Evolutionary conservation across 1,140 invertebrate species (phyloP).

Genomic region (Aradophagus sp.): DNA sequence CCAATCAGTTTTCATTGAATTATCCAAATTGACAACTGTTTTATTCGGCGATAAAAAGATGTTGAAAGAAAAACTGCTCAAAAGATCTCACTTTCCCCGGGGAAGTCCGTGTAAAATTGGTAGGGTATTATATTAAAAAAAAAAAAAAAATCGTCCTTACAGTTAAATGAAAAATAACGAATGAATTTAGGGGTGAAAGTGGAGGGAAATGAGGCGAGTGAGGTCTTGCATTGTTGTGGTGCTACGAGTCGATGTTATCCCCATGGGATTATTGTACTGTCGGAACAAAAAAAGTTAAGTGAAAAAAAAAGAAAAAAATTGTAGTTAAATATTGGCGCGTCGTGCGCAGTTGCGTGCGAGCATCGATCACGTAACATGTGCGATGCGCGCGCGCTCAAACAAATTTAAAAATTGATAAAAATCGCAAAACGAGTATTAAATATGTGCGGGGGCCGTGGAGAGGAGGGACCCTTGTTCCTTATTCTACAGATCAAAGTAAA

Average conservation of each 20-base stretch:
- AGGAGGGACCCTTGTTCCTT: conserved; percentile 72
- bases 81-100: conserved; percentile 52
- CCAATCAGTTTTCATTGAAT: conserved; percentile 37
- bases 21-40: conserved; percentile 39
- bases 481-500: conserved; percentile 53
- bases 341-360: conserved; percentile 60
- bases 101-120: too few species aligned
- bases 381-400: conserved; percentile 59
- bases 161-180: background rate
- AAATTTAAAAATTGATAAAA: conserved; percentile 60
- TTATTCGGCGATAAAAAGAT: conserved; percentile 36
- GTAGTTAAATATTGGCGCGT: conserved; percentile 65
- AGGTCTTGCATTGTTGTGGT: conserved; percentile 49
- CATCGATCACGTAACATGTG: conserved; percentile 52
- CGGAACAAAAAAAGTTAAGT: conserved; percentile 35
- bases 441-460: conserved; percentile 74
- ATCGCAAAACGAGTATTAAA: conserved; percentile 72
- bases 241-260: conserved; percentile 51
- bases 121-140: too few species aligned
- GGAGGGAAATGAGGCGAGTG: conserved; percentile 24
- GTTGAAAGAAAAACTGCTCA: conserved; percentile 44
- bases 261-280: conserved; percentile 56
- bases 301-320: conserved; percentile 40
- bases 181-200: too few species aligned
- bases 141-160: too few species aligned